Evolutionary conservation across 2,797 vertebrate genomes (phyloP), one percentile per base, ranked within the genome.

Genomic region (Euphonia xanthogaster): DNA sequence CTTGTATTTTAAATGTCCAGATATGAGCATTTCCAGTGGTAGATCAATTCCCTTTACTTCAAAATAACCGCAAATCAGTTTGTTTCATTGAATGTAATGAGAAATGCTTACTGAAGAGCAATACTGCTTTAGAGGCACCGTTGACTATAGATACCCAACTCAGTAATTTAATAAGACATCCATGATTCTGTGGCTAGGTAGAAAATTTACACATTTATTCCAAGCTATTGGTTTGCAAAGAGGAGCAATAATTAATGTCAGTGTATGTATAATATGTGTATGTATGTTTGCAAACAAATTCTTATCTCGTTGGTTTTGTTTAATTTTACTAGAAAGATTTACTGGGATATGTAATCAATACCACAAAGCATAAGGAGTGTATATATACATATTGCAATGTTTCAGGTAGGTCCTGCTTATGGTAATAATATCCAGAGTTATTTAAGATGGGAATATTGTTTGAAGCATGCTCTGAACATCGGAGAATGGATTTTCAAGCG

Each of bases 341-440:
- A 17, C 14, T 65, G 75, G 9, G 9, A 14, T 53, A 16, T 45
- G 9, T 61, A 68, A 60, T 42, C 33, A 47, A 72, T 82, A 14
- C 4, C 5, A 53, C 12, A 70, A 65, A 48, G 33, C 8, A 48
- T 4, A 42, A 20, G 12, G 0, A 47, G 1, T 11, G 1, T 22
- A 0, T 28, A 1, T 8, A 5, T 23, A 6, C 13, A 40, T 40
- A 40, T 40, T 15, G 14, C 7, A 40, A 25, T 39, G 23, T 58
- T 86, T 82, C n/a, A 65, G 39, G 14, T 25, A 37, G 31, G 5
- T 2, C 7, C 5, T 57, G 6, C 10, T 72, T 85, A 15, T 12
- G 10, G 17, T 57, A 47, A 47, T 39, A 86, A 62, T 13, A 72
- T 31, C 12, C 1, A 3, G 54, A 4, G 5, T 30, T 65, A n/a